Percentiles rank a stretch among this genome's conserved stretches.
phyloP scores from a whole-genome alignment of 2,888 invertebrate species.

The Yponomeuta evonymella region DNA sequence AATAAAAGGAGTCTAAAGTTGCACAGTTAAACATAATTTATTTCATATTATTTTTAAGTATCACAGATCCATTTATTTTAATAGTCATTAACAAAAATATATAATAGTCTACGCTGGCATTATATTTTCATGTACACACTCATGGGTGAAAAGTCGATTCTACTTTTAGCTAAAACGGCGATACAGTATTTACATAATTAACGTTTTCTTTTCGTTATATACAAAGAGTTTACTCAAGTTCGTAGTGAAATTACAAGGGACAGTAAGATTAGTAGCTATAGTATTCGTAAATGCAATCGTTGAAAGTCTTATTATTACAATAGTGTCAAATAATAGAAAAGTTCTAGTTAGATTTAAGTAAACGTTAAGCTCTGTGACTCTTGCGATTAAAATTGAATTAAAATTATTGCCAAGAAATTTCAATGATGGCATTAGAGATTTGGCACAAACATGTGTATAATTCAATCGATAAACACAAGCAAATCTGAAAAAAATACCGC shows the following conservation, averaged over 20 bases:
- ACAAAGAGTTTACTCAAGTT: conserved; percentile 37
- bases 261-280: conserved; percentile 16
- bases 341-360: conserved; percentile 5
- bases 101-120: conserved; percentile 37
- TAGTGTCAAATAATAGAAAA: conserved; percentile 23
- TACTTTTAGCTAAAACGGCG: conserved; percentile 34
- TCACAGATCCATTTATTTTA: conserved; percentile 76
- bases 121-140: conserved; percentile 14
- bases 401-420: conserved; percentile 47
- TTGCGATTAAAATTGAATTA: conserved; percentile 18
- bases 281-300: conserved; percentile 36
- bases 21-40: conserved; percentile 76
- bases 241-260: conserved; percentile 18
- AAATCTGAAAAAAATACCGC: conserved; percentile 37
- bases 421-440: conserved; percentile 47
- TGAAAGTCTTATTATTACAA: conserved; percentile 19
- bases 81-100: conserved; percentile 75
- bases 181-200: conserved; percentile 65
- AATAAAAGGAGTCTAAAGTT: conserved; percentile 35
- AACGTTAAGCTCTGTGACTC: conserved; percentile 4
- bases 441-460: conserved; percentile 51
- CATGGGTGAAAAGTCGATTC: conserved; percentile 19
- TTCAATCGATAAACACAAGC: conserved; percentile 19
- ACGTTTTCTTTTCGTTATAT: conserved; percentile 55
- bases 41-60: conserved; percentile 73